Conservation (phyloP, 2,888 invertebrate species). For the Agrilus mali region DNA sequence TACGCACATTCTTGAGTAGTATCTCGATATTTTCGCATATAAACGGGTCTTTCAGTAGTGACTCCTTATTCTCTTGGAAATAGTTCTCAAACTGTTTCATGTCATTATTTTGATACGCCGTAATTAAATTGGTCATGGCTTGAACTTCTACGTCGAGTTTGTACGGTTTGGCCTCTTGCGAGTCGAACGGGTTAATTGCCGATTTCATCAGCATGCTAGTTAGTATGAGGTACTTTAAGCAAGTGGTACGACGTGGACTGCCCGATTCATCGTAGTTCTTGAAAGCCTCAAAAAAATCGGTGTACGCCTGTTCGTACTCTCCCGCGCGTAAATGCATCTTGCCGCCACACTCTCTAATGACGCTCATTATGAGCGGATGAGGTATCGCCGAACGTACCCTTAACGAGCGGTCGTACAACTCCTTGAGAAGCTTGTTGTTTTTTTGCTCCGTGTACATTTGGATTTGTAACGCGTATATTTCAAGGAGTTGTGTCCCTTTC, state of each 20-base stretch:
- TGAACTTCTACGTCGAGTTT: slow-evolving; percentile 97
- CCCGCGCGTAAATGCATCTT: slow-evolving; percentile 99
- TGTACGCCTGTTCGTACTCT: slow-evolving; percentile 97
- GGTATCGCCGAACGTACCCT: slow-evolving; percentile 98
- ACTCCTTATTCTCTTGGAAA: slow-evolving; percentile 42
- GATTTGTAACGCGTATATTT: slow-evolving; percentile 97
- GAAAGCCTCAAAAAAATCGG: slow-evolving; percentile 98
- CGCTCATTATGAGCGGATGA: slow-evolving; percentile 98
- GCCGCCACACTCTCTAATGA: slow-evolving; percentile 94
- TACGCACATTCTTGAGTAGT: slow-evolving; percentile 84
- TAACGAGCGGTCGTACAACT: slow-evolving; percentile 92
- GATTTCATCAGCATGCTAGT: slow-evolving; percentile 99
- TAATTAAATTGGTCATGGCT: slow-evolving; percentile 96
- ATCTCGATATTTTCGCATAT: slow-evolving; percentile 96
- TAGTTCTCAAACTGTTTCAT: slow-evolving; percentile 95
- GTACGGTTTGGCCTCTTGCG: slow-evolving; percentile 98
- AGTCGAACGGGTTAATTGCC: slow-evolving; percentile 98
- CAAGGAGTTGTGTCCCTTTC: slow-evolving; percentile 92
- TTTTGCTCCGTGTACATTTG: slow-evolving; percentile 99
- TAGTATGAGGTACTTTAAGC: slow-evolving; percentile 92
- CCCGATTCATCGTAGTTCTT: slow-evolving; percentile 99
- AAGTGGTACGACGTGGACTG: slow-evolving; percentile 87
- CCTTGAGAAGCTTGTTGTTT: slow-evolving; percentile 93
- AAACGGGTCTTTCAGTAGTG: slow-evolving; percentile 92
- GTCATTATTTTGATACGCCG: slow-evolving; percentile 93